These are phyloP conservation scores for Dioctria linearis DNA, from an alignment of 2,888 invertebrate species.

Conservation along the genomic window DNA sequence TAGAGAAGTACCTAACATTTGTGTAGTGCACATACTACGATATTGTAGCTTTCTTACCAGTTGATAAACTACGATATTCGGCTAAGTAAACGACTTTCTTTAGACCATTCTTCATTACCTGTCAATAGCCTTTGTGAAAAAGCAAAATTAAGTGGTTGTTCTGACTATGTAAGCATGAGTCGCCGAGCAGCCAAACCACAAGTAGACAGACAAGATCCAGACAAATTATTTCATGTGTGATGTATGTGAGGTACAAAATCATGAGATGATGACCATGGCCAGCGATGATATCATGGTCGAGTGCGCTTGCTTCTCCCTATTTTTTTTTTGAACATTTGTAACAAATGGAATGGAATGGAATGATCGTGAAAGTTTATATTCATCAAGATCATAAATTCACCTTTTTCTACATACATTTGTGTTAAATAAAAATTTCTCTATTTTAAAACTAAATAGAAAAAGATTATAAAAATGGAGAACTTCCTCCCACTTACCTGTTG, in stretches of 20 bases:
- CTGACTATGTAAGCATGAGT: no score
- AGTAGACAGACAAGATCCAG: not conserved
- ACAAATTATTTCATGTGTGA: not conserved
- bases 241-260: not conserved
- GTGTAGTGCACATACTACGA: no score
- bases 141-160: not conserved
- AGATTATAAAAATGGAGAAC: not conserved
- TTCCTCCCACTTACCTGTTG: conserved; percentile 40
- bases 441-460: not conserved
- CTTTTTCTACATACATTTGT: no score
- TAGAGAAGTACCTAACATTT: no score
- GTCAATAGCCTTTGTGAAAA: not conserved
- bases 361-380: conserved; percentile 30
- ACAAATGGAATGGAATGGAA: conserved; percentile 5
- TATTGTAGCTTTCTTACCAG: no score
- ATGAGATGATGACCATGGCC: conserved; percentile 26
- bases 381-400: no score
- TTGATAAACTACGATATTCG: no score
- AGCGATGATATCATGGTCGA: conserved; percentile 43
- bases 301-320: conserved; percentile 23
- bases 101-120: not conserved
- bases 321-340: not conserved
- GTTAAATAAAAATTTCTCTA: not conserved
- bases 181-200: not conserved
- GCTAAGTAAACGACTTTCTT: not conserved